phyloP scores from a whole-genome alignment of 2,113 vertebrate species.

The Caranx melampygus region DNA sequence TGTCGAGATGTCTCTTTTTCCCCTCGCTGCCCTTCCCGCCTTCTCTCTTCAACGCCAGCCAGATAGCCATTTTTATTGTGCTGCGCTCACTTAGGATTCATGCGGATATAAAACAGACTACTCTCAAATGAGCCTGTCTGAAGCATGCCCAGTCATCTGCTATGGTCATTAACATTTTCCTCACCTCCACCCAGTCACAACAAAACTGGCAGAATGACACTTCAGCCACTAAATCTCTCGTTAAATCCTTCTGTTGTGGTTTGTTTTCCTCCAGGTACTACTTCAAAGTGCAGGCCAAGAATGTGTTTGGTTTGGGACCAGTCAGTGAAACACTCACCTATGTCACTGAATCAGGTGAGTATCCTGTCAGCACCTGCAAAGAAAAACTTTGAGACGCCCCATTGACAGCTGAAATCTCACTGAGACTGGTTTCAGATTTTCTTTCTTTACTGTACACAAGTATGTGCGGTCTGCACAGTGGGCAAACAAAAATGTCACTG shows the following conservation, averaged over 20 bases:
- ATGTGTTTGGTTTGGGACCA: conserved; percentile 93
- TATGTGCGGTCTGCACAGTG: neutral
- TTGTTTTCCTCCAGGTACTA: conserved; percentile 90
- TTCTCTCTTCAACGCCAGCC: conserved; percentile 42
- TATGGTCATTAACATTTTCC: conserved; percentile 53
- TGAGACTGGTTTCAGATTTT: conserved; percentile 1
- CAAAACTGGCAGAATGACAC: conserved; percentile 28
- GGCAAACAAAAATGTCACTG: neutral
- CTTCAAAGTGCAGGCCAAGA: conserved; percentile 97
- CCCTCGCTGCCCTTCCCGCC: conserved; percentile 3
- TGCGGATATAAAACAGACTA: conserved; percentile 34
- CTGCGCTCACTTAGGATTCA: conserved; percentile 51
- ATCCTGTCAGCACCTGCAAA: conserved; percentile 19
- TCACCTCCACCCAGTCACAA: conserved; percentile 40
- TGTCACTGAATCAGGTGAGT: conserved; percentile 95
- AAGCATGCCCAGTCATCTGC: conserved; percentile 60
- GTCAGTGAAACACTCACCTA: conserved; percentile 93
- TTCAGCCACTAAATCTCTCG: conserved; percentile 18
- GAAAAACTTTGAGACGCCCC: conserved; percentile 4
- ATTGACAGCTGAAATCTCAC: conserved; percentile 16
- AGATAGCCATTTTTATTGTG: conserved; percentile 51
- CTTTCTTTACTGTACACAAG: conserved; percentile 3
- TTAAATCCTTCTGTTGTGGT: conserved; percentile 17
- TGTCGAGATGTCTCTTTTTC: conserved; percentile 41
- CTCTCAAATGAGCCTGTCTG: conserved; percentile 52